Conservation (phyloP, 2,888 invertebrate genomes). For the Heteromyza rotundicornis region DNA sequence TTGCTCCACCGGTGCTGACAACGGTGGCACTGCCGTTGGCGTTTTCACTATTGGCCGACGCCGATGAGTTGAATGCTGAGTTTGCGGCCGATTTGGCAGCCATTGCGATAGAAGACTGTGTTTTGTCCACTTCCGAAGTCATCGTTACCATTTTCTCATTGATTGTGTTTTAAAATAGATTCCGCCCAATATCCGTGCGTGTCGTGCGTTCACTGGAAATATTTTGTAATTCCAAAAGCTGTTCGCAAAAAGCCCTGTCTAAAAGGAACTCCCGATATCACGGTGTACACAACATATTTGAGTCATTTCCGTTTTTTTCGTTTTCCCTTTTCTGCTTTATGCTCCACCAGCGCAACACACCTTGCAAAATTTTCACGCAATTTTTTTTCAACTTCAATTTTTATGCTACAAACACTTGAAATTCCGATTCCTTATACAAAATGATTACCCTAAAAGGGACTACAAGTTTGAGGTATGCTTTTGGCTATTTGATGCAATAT, state of each 20-base stretch:
- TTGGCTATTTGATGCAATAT: no score
- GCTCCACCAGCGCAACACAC: neutral
- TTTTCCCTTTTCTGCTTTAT: neutral
- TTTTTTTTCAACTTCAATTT: neutral
- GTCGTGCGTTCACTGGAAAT: no score
- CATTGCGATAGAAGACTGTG: constrained; percentile 46
- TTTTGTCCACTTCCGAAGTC: constrained; percentile 63
- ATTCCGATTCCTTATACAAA: no score
- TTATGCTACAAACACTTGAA: neutral
- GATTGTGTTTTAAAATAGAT: neutral
- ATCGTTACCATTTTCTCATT: constrained; percentile 61
- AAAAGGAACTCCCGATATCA: neutral
- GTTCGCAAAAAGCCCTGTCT: neutral
- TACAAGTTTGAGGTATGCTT: no score
- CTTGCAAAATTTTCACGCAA: neutral
- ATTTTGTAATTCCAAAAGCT: no score
- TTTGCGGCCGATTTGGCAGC: constrained; percentile 40
- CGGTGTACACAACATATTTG: constrained; percentile 8
- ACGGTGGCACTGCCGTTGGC: constrained; percentile 17
- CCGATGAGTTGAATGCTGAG: constrained; percentile 25
- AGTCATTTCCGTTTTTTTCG: constrained; percentile 7
- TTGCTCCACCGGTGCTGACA: constrained; percentile 12
- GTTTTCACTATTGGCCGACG: constrained; percentile 2
- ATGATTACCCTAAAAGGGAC: no score
- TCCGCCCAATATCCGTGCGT: no score